Evolutionary conservation across 1,140 invertebrate genomes (phyloP), one percentile per base, ranked within the genome.

Genomic region (Lamellibrachia luymesi): DNA sequence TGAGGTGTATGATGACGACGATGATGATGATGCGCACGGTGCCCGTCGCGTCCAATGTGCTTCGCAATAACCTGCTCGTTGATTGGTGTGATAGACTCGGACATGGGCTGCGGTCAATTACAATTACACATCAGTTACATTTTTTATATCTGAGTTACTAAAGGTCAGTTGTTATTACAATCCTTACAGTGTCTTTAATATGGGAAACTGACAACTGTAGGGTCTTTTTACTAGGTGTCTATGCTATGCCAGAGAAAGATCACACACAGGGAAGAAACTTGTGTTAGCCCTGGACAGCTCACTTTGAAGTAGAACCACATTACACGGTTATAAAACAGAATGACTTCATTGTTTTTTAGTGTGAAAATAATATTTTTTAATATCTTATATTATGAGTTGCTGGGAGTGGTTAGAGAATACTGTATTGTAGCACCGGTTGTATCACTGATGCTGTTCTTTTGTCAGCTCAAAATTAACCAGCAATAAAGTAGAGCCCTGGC

Each of bases 31-130:
- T 90, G 13, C 7, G 25, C 64, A 80, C 17, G 64, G 64, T 10
- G 97, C 97, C 90, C 97, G 97, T 93, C 97, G 97, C 94, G 98
- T 99, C 89, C 98, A 99, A 96, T 99, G 98, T 97, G 98, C 98
- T 94, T 98, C 98, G 92, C 98, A 98, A 96, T 99, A 98, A 95
- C 50, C 50, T 50, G 13, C 27, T 51, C 51, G 49, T 51, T 91
- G 49, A n/a, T 91, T 50, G 25, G 6, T 50, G 49, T 38, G 25
- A 91, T n/a, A 80, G 64, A 22, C 64, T 80, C 64, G 6, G 5
- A 38, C 38, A 38, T 38, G 38, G 38, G 38, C 38, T 38, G 38
- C 38, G 5, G 64, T 80, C 17, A 22, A 80, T 4, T 4, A 22
- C 64, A 80, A 80, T 80, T 80, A 80, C 25, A 80, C 13, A 80